These are phyloP conservation scores for Phalacrocorax carbo DNA, from an alignment of 2,113 vertebrate genomes.

Conservation along the genomic window DNA sequence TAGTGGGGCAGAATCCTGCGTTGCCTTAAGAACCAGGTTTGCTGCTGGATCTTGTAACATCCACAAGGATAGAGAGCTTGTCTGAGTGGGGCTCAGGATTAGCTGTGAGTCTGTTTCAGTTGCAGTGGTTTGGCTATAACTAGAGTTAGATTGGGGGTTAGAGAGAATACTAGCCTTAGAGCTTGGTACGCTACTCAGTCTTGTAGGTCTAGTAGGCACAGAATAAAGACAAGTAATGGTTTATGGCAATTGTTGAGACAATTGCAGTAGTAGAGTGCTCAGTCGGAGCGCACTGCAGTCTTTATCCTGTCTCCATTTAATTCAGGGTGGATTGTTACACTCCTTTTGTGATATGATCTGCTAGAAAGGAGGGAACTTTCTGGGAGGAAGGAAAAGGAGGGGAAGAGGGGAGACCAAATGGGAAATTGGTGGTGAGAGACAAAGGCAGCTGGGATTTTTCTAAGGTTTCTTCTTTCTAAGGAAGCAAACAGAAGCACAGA, in stretches of 20 bases:
- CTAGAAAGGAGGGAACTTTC: background rate
- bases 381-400: background rate
- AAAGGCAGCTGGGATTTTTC: background rate
- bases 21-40: background rate
- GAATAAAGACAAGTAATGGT: background rate
- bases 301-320: background rate
- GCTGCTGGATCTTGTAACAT: background rate
- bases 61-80: background rate
- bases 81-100: background rate
- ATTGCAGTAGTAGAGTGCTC: background rate
- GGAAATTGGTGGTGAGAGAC: background rate
- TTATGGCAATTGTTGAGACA: background rate
- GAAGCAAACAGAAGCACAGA: background rate
- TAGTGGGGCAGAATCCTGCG: background rate
- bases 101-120: background rate
- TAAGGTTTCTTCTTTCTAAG: background rate
- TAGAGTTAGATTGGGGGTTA: background rate
- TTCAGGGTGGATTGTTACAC: background rate
- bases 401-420: background rate
- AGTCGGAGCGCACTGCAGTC: background rate
- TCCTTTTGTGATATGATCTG: background rate
- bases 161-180: background rate
- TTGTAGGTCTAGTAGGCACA: background rate
- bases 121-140: background rate
- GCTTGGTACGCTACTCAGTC: background rate